Evolutionary conservation across 2,888 invertebrate species (phyloP).

Genomic region (Zootermopsis nevadensis): DNA sequence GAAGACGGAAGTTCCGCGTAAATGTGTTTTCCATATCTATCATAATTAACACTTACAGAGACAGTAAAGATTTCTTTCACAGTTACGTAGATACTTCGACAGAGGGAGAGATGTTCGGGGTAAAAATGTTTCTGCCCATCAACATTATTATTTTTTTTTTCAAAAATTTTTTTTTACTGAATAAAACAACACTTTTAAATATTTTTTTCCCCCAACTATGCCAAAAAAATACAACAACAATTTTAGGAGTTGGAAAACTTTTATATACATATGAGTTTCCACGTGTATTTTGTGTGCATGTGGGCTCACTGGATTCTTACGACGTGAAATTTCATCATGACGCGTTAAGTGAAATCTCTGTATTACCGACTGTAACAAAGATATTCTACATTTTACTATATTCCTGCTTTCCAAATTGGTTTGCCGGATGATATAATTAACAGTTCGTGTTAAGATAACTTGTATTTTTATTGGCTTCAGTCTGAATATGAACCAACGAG

Average conservation of each 20-base stretch:
- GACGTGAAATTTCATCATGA: background rate
- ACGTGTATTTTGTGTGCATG: constrained; percentile 32
- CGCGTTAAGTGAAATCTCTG: background rate
- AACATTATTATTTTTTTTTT: too few species aligned
- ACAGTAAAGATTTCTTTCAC: constrained; percentile 33
- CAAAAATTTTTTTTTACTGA: background rate
- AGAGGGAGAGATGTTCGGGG: constrained; percentile 18
- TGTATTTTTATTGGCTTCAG: constrained; percentile 12
- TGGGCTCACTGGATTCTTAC: background rate
- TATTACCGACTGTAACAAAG: background rate
- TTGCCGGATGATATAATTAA: constrained; percentile 36
- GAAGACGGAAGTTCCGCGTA: background rate
- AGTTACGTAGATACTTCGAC: background rate
- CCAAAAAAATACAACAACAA: constrained; percentile 35
- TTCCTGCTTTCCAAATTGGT: background rate
- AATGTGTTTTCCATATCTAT: background rate
- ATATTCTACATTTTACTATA: background rate
- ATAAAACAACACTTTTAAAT: constrained; percentile 33
- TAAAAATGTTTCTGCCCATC: constrained; percentile 20
- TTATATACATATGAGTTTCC: constrained; percentile 13
- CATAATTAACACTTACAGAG: constrained; percentile 38
- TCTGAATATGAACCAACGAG: constrained; percentile 25
- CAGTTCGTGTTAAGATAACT: constrained; percentile 21
- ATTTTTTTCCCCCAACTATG: constrained; percentile 35
- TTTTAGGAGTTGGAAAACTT: constrained; percentile 7